These are phyloP conservation scores for Vireo altiloquus DNA, from an alignment of 2,113 vertebrate genomes.

Conservation along the genomic window DNA sequence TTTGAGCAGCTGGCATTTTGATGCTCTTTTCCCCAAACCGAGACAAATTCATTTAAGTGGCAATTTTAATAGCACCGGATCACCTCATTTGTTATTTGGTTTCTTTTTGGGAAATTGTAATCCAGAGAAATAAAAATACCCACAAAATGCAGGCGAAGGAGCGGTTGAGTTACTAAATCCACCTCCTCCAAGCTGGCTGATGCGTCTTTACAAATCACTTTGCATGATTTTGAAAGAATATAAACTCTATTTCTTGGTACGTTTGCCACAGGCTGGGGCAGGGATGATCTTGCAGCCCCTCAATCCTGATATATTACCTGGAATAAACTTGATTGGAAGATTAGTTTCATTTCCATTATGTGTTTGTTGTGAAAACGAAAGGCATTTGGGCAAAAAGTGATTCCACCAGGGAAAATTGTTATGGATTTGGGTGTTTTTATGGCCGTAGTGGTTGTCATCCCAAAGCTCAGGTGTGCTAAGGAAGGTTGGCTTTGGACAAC, in stretches of 20 bases:
- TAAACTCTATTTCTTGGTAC: background rate
- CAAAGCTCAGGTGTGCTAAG: background rate
- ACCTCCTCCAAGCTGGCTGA: background rate
- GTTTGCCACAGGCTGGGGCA: background rate
- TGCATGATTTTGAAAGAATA: too few species aligned
- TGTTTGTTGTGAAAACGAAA: background rate
- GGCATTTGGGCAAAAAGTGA: background rate
- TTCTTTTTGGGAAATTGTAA: background rate
- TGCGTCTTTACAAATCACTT: background rate
- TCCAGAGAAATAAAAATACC: background rate
- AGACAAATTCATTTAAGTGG: background rate
- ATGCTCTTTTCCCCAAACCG: background rate
- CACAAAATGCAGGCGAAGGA: background rate
- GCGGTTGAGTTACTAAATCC: background rate
- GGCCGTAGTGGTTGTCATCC: background rate
- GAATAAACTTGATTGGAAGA: background rate
- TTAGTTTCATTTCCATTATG: background rate
- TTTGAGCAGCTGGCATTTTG: background rate
- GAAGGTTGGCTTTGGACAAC: background rate
- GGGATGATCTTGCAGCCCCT: background rate
- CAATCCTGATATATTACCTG: background rate
- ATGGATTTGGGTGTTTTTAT: background rate
- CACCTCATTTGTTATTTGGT: background rate
- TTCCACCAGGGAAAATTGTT: background rate
- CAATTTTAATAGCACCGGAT: background rate